Conservation (phyloP, 2,888 invertebrate species). For the Ormyrus nitidulus region DNA sequence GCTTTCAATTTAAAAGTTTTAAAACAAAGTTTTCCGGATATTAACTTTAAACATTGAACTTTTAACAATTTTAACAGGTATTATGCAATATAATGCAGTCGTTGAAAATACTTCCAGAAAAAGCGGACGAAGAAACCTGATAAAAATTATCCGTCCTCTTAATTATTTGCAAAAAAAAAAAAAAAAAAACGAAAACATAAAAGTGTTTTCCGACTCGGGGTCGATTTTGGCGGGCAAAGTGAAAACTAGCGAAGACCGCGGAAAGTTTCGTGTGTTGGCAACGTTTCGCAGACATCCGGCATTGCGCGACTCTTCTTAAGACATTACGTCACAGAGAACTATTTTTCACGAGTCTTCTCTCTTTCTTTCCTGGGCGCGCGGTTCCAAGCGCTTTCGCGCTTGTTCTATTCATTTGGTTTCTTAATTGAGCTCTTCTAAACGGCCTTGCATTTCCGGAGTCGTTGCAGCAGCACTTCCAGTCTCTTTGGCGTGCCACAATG, state of each 20-base stretch:
- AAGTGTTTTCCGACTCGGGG: neutral
- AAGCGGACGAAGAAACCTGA: no score
- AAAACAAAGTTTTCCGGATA: no score
- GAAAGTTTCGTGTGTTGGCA: neutral
- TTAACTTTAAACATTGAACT: no score
- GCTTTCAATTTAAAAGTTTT: no score
- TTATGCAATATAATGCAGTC: no score
- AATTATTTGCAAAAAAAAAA: neutral
- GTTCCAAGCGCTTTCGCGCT: slow-evolving; percentile 28
- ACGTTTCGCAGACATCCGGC: slow-evolving; percentile 4
- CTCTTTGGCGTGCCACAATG: neutral
- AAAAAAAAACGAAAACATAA: neutral
- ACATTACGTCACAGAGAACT: slow-evolving; percentile 15
- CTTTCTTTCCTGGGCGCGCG: slow-evolving; percentile 15
- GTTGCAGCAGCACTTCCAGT: slow-evolving; percentile 31
- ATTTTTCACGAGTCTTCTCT: slow-evolving; percentile 39
- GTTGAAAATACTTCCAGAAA: no score
- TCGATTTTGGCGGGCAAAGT: no score
- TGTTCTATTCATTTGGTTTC: slow-evolving; percentile 59
- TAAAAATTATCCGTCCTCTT: neutral
- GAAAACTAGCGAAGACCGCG: no score
- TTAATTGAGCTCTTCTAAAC: slow-evolving; percentile 64
- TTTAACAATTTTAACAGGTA: no score
- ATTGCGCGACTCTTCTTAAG: neutral
- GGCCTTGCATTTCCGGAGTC: slow-evolving; percentile 44